A percentile compares a stretch with the other conserved stretches of the same genome.
Evolutionary conservation across 2,113 vertebrate genomes (phyloP).

Genomic region (Bubalus kerabau): DNA sequence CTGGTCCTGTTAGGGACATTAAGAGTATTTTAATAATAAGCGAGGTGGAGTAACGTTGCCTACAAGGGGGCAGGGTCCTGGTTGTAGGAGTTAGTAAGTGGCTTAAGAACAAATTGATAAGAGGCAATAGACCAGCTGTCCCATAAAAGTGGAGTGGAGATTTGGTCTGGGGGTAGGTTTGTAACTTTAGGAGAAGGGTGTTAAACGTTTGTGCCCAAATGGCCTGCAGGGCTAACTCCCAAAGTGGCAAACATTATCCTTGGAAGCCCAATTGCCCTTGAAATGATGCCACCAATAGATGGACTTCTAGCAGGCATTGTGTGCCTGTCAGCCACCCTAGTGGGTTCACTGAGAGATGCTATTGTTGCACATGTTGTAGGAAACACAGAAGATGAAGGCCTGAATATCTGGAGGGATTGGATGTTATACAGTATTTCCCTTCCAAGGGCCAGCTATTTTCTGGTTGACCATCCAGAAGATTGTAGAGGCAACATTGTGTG

Average conservation of each 20-base stretch:
- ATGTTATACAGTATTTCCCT: background rate
- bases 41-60: background rate
- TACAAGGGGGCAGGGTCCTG: background rate
- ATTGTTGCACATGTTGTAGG: background rate
- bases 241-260: background rate
- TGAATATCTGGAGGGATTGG: background rate
- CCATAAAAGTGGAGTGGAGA: background rate
- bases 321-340: background rate
- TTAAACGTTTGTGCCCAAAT: background rate
- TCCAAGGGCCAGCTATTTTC: background rate
- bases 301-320: background rate
- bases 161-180: background rate
- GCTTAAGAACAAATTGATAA: background rate
- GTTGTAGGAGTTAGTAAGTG: background rate
- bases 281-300: too few species aligned
- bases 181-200: background rate
- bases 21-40: background rate
- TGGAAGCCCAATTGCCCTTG: background rate
- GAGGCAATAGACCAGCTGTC: background rate
- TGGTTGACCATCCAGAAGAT: background rate
- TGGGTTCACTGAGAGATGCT: background rate
- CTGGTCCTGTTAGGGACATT: background rate
- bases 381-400: background rate
- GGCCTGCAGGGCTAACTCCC: background rate
- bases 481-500: background rate